Base-by-base conservation (phyloP, 2,113 vertebrate species). In the Callipepla squamata region DNA sequence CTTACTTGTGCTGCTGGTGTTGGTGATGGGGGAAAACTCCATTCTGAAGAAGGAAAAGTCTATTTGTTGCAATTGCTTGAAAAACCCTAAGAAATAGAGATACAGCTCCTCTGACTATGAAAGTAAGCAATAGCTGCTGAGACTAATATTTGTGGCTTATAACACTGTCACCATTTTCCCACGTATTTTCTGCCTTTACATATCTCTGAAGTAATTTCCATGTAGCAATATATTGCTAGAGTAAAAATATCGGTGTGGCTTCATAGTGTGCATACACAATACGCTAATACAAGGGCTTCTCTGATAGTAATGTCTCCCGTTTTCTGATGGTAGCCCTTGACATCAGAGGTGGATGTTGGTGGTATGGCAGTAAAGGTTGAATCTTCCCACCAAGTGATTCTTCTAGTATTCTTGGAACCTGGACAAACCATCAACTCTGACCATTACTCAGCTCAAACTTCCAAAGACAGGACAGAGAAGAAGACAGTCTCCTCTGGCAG, bases 221-320 rank as follows among this genome's bases (percentile, higher is more conserved):
- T 23, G 73, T 42, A 67, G 42, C 66, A 65, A 28, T 11, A 77
- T 58, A 36, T 55, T 73, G n/a, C 11, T 50, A 6, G 34, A 73
- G 44, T 40, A 38, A 70, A 83, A 92, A 70, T 73, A 63, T 30
- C 26, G 38, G 50, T 22, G 50, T 90, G 47, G 38, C 8, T n/a
- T 47, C 2, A 1, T 38, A 44, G 55, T 22, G 28, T 69, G 23
- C 5, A 25, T 58, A 80, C 17, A 34, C 0, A 0, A 18, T 36
- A 78, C 38, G n/a, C 51, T 57, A 78, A 47, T 22, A 44, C 1
- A 32, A 57, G 30, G 53, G 17, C 53, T 32, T 11, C 30, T 32
- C 30, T 32, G 30, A 57, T 3, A 57, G 53, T 11, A 57, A 57
- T 18, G 53, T 10, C 53, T 57, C 30, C 53, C 32, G 19, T 57